Evolutionary conservation across 2,888 invertebrate species (phyloP), one percentile per base, ranked within the genome.

Genomic region (Diadromus collaris): DNA sequence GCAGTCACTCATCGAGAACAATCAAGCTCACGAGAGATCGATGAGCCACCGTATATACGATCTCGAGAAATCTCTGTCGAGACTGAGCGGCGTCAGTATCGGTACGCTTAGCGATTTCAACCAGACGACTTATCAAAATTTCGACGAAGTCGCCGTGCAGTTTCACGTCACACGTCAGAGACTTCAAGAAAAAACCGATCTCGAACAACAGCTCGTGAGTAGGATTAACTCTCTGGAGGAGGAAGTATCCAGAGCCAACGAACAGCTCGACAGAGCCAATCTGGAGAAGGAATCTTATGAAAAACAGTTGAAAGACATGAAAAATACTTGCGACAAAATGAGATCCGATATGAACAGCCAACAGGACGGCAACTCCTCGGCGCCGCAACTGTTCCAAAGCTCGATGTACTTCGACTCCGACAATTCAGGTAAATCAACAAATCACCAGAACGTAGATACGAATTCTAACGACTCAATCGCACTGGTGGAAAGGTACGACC

Each of bases 191-290:
- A 90, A 90, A 72, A 76, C 85, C 9, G 83, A 85, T 13, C 16
- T 94, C 6, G 93, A 94, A 73, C 92, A 92, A 79, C 86, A 90
- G 48, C 88, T 93, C 89, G 90, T 92, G 9, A 90, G 91, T 5
- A 91, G 91, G 81, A 92, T 95, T 69, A 91, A 90, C 0, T 91
- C 91, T 34, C 87, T 94, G 16, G 94, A 94, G 83, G 91, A 92
- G 1, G 92, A 93, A 21, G 85, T 89, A 3, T 54, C 70, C 0
- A 83, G 82, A 21, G 78, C 86, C 0, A 85, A 84, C 2, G 77
- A 83, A 3, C 86, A 89, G 58, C 54, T 91, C 0, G 88, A 90
- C 32, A 79, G 85, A 2, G 85, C 88, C 0, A 87, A 89, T 80
- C 73, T 87, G 0, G 84, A 85, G 0, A 90, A 89, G 64, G 85